These are phyloP conservation scores for Danionella dracula DNA, from an alignment of 2,797 vertebrate species.

Conservation along the genomic window DNA sequence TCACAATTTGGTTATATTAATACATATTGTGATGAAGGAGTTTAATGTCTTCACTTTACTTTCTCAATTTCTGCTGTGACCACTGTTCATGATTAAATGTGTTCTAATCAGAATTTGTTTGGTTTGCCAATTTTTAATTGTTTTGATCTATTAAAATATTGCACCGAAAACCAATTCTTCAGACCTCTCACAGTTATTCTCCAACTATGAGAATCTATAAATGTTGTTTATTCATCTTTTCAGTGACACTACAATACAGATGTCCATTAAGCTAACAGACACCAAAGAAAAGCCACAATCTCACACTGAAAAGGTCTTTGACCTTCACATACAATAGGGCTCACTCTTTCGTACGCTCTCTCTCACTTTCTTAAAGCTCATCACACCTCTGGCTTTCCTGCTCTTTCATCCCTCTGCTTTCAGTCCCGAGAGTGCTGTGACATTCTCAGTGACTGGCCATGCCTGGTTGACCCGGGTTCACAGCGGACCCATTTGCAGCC, in stretches of 20 bases:
- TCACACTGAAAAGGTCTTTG: not conserved
- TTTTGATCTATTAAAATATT: too few relatives aligned
- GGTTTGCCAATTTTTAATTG: too few relatives aligned
- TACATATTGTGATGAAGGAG: too few relatives aligned
- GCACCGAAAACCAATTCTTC: too few relatives aligned
- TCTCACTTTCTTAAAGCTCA: not conserved
- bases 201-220: not conserved
- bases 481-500: constrained; percentile 61
- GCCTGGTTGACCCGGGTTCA: constrained; percentile 55
- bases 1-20: too few relatives aligned
- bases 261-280: not conserved
- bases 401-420: constrained; percentile 1
- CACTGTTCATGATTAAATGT: too few relatives aligned
- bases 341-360: not conserved
- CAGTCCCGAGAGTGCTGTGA: constrained; percentile 5
- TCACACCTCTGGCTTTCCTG: constrained; percentile 9
- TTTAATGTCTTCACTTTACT: too few relatives aligned
- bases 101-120: too few relatives aligned
- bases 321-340: not conserved
- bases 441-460: constrained; percentile 13
- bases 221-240: not conserved
- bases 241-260: not conserved
- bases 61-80: too few relatives aligned
- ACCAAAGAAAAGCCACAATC: not conserved
- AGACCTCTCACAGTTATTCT: too few relatives aligned